These are phyloP conservation scores for Helobdella robusta DNA, from an alignment of 2,888 invertebrate species.

Conservation along the genomic window DNA sequence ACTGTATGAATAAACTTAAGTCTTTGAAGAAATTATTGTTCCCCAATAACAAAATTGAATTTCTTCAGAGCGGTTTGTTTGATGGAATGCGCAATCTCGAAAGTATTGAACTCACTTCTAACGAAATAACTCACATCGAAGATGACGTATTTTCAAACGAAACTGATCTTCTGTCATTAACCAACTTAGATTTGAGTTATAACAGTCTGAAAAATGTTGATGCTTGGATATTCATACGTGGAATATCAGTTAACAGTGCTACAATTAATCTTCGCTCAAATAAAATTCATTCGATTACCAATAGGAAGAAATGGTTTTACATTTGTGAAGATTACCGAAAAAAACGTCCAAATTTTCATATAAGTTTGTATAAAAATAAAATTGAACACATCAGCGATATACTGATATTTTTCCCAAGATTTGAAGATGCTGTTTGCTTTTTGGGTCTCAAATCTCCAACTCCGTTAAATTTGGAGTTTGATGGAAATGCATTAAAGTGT, in stretches of 20 bases:
- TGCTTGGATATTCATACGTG: constrained; percentile 18
- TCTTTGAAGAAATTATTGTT: too few species aligned
- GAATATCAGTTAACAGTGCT: too few species aligned
- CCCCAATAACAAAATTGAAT: neutral
- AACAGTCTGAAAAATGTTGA: constrained; percentile 19
- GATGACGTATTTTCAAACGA: constrained; percentile 15
- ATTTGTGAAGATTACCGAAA: neutral
- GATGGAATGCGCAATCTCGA: constrained; percentile 2
- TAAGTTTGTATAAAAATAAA: constrained; percentile 7
- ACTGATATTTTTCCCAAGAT: neutral
- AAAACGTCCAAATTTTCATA: neutral
- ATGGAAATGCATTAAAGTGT: neutral
- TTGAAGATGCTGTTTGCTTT: neutral
- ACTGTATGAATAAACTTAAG: too few species aligned
- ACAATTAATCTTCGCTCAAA: neutral
- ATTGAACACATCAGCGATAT: constrained; percentile 10
- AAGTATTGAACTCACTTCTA: neutral
- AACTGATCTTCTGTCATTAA: neutral
- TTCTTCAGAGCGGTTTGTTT: constrained; percentile 18
- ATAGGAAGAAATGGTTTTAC: constrained; percentile 9
- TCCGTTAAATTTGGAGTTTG: neutral
- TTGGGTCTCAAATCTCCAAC: neutral
- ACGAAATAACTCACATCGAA: neutral
- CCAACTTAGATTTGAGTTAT: neutral
- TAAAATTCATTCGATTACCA: constrained; percentile 10